A percentile compares a stretch with the other conserved stretches of the same genome.
Conservation (phyloP, 2,113 vertebrate species). For the Mus pahari region DNA sequence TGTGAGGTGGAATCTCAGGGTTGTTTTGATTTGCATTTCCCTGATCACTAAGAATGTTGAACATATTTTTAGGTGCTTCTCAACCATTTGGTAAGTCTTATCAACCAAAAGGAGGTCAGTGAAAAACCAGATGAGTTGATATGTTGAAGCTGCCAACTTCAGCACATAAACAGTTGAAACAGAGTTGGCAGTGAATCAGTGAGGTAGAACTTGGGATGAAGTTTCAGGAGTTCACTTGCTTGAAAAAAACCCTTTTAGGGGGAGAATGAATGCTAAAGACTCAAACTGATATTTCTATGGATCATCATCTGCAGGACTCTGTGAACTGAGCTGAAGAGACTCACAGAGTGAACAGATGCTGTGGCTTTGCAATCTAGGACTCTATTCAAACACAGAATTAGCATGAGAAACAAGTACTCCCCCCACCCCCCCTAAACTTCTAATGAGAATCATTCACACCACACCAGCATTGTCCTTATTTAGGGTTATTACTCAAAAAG, state of each 20-base stretch:
- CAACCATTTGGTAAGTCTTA: not conserved
- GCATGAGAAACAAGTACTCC: not conserved
- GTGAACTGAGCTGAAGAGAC: not conserved
- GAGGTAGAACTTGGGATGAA: not conserved
- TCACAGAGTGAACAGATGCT: not conserved
- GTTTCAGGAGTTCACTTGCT: not conserved
- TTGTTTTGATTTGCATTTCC: too few relatives aligned
- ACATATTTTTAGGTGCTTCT: too few relatives aligned
- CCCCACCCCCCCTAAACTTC: not conserved
- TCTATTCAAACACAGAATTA: not conserved
- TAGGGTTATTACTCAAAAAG: not conserved
- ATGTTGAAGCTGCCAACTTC: not conserved
- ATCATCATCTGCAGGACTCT: not conserved
- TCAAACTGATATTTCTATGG: not conserved
- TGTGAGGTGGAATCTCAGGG: too few relatives aligned
- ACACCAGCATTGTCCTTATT: not conserved
- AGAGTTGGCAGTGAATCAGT: not conserved
- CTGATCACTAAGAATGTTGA: too few relatives aligned
- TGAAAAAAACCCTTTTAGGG: not conserved
- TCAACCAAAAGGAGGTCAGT: not conserved
- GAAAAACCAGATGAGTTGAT: not conserved
- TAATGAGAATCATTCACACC: not conserved
- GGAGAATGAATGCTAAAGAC: not conserved
- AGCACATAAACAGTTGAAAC: slow-evolving; percentile 34
- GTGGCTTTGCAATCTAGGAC: not conserved